A percentile compares a stretch with the other conserved stretches of the same genome.
Conservation (phyloP, 2,113 vertebrate genomes). For the Mionectes macconnelli region DNA sequence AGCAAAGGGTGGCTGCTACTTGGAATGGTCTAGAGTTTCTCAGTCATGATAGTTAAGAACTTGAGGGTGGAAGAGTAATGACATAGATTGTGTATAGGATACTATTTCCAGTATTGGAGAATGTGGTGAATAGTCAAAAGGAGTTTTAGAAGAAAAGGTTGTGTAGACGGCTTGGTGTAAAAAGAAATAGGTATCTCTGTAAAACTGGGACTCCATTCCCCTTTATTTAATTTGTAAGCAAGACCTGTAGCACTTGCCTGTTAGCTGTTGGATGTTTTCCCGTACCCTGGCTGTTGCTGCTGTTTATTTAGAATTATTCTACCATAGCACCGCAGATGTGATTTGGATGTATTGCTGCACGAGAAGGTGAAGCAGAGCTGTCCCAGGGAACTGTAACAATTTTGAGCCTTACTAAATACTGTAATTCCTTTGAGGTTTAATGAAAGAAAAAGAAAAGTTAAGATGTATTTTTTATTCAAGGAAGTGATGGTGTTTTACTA, state of each 20-base stretch:
- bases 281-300: background rate
- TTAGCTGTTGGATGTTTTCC: background rate
- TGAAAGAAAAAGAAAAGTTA: background rate
- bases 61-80: background rate
- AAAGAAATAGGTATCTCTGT: background rate
- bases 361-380: background rate
- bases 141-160: background rate
- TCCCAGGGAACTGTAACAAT: background rate
- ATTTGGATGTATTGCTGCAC: background rate
- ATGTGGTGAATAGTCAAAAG: background rate
- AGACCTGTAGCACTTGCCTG: background rate
- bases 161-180: background rate
- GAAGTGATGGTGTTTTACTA: background rate
- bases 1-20: background rate
- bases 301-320: slow-evolving; percentile 2
- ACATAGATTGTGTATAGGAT: background rate
- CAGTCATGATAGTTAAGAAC: background rate
- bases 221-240: background rate
- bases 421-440: background rate
- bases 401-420: background rate
- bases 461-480: background rate
- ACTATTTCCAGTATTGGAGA: background rate
- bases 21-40: background rate
- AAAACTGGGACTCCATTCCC: background rate
- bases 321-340: background rate